Percentiles rank a stretch among this genome's conserved stretches.
Conservation (phyloP, 2,797 vertebrate species). For the Dermochelys coriacea region DNA sequence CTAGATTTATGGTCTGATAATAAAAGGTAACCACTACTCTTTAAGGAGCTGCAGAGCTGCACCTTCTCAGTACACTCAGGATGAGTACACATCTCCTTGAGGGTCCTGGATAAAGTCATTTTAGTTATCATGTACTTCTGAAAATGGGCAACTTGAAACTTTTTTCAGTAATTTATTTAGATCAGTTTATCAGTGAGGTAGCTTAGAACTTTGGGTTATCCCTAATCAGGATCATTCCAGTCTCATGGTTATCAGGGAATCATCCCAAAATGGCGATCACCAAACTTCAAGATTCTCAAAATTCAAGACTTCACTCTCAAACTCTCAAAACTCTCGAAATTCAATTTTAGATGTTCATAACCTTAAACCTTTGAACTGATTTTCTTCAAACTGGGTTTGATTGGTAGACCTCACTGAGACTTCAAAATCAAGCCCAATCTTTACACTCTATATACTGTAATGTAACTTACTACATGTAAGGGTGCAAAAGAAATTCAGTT, state of each 20-base stretch:
- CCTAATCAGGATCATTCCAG: not conserved
- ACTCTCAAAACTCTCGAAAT: not conserved
- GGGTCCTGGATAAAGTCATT: not conserved
- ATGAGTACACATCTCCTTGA: not conserved
- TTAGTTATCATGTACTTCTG: not conserved
- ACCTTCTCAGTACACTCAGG: not conserved
- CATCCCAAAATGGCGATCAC: not conserved
- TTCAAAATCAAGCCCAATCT: not conserved
- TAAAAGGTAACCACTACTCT: not conserved
- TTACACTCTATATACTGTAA: not conserved
- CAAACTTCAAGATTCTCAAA: not conserved
- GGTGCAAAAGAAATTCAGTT: not conserved
- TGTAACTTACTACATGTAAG: not conserved
- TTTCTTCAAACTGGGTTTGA: not conserved
- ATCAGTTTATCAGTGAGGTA: not conserved
- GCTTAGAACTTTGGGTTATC: not conserved
- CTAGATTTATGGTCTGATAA: not conserved
- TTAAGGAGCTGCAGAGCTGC: not conserved
- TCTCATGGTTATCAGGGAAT: not conserved
- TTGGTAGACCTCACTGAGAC: not conserved
- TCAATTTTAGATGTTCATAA: not conserved
- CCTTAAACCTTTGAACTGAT: not conserved
- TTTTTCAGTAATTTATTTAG: not conserved
- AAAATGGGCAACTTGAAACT: not conserved
- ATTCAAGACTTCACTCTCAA: not conserved